Evolutionary conservation across 1,140 invertebrate genomes (phyloP), one percentile per base, ranked within the genome.

Genomic region (Pseudoatta argentina): DNA sequence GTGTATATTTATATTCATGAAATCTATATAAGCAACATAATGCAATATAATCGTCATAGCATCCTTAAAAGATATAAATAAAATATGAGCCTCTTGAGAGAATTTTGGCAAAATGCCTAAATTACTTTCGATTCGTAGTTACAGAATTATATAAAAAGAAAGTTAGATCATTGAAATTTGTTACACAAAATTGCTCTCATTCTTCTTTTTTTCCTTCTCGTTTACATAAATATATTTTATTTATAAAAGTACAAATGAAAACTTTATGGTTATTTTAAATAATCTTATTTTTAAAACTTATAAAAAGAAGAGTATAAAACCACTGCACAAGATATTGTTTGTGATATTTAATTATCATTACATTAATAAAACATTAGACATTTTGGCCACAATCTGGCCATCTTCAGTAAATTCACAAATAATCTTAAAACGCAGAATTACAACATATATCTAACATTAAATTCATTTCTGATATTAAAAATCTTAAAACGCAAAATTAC

Each of bases 11-110:
- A 59, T 24, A 59, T 69, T 21, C 27, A 30, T 0, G n/a, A 27
- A 24, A 57, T 44, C 18, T 21, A 57, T 24, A 8, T 39, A 39
- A 83, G 16, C 14, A 51, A 73, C 14, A 24, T 61, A 39, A 39
- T 39, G 34, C 7, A 39, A 39, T 44, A 12, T 59, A 82, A 79
- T 79, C 61, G 64, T 55, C 39, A 6, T 44, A 73, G 53, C 16
- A 82, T 69, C 57, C 51, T 72, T 81, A 91, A 76, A 75, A 87
- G 91, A 91, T 91, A 91, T 91, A 91, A 91, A 91, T 91, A 91
- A 91, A 76, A 83, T 85, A 73, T 8, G 75, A 83, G 57, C 76
- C 79, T 77, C 63, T 61, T 21, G 55, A 87, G 55, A 86, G 27
- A 55, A 30, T 69, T 27, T 30, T 91, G 88, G 91, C 91, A 87